phyloP scores from a whole-genome alignment of 1,140 invertebrate genomes.

The Zaprionus gabonicus region DNA sequence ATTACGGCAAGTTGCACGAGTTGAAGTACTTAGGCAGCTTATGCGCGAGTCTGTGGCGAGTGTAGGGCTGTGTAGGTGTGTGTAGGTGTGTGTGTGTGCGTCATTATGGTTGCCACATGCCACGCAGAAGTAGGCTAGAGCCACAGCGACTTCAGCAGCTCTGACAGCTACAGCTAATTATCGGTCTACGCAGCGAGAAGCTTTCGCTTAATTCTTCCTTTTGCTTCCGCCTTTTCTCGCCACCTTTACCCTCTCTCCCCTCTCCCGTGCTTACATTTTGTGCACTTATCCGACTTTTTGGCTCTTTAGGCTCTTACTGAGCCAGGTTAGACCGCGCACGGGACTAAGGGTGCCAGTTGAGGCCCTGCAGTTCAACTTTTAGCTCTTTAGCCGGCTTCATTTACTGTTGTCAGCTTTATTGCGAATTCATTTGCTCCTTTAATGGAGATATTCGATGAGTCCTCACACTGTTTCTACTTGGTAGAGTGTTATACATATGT shows the following conservation, averaged over 20 bases:
- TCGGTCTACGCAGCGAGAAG: not conserved
- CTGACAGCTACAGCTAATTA: constrained; percentile 6
- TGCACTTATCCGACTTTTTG: constrained; percentile 7
- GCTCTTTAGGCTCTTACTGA: not conserved
- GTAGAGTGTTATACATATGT: no score
- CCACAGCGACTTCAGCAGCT: not conserved
- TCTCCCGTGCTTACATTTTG: not conserved
- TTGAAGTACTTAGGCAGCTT: constrained; percentile 41
- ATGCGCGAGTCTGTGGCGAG: not conserved
- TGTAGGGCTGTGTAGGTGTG: not conserved
- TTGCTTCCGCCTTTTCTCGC: not conserved
- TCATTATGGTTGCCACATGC: constrained; percentile 12
- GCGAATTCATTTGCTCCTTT: no score
- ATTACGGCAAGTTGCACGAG: constrained; percentile 47
- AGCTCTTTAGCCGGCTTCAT: no score
- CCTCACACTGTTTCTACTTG: no score
- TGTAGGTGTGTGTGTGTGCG: constrained; percentile 5
- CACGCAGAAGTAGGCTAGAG: not conserved
- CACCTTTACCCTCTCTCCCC: not conserved
- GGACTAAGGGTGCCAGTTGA: no score
- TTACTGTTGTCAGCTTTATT: no score
- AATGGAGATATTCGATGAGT: no score
- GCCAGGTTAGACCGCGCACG: no score
- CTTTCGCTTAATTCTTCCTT: not conserved
- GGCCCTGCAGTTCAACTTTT: no score